phyloP scores from a whole-genome alignment of 2,888 invertebrate species.

The Ochropleura leucogaster region DNA sequence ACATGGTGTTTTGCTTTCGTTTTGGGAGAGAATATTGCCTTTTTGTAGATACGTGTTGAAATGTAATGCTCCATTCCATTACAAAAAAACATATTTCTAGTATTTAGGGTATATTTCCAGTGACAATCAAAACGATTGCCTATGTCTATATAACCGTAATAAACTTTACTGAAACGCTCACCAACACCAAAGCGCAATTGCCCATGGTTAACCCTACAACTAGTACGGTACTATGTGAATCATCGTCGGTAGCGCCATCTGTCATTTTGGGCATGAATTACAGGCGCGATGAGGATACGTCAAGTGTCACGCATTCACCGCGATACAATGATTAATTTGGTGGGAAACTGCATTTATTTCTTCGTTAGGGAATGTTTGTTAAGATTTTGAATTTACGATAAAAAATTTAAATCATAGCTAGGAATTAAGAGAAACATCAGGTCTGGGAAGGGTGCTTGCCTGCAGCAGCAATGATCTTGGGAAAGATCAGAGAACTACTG shows the following conservation, averaged over 20 bases:
- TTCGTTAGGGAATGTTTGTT: not conserved
- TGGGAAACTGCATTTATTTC: conserved; percentile 32
- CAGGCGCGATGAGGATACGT: conserved; percentile 29
- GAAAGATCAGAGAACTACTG: not conserved
- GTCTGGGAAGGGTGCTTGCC: not conserved
- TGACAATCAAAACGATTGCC: not conserved
- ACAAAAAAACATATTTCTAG: not conserved
- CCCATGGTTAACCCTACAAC: conserved; percentile 7
- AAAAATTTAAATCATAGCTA: not conserved
- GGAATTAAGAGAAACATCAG: no score
- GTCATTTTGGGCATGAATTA: conserved; percentile 36
- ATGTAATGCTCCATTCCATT: no score
- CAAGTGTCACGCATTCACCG: conserved; percentile 34
- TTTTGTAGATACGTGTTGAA: not conserved
- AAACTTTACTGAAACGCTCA: not conserved
- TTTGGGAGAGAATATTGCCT: not conserved
- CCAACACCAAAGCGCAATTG: not conserved
- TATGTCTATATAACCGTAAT: no score
- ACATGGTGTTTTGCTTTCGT: conserved; percentile 20
- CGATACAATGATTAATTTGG: conserved; percentile 41
- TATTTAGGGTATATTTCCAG: not conserved
- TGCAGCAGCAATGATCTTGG: not conserved
- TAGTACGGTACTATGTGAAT: conserved; percentile 23
- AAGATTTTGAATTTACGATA: not conserved
- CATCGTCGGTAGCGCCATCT: conserved; percentile 43